Evolutionary conservation across 2,888 invertebrate species (phyloP).

Genomic region (Anoplius nigerrimus): DNA sequence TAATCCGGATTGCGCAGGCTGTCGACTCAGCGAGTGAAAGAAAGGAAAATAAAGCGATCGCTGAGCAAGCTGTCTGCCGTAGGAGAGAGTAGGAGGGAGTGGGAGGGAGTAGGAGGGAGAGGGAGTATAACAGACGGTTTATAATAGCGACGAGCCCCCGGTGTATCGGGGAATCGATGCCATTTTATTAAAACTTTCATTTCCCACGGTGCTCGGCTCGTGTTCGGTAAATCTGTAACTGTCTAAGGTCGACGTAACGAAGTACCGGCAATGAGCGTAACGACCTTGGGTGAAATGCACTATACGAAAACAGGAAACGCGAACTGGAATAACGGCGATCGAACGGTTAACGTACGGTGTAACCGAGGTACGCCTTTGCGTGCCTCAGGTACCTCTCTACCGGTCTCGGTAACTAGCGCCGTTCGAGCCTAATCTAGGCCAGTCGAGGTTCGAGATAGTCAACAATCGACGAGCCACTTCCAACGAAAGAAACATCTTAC

Average conservation of each 20-base stretch:
- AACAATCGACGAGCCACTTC: not conserved
- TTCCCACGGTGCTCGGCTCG: not conserved
- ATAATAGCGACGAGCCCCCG: not conserved
- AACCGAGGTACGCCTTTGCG: no score
- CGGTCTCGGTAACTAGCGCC: no score
- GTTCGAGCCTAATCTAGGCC: no score
- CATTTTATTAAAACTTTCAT: slow-evolving; percentile 1
- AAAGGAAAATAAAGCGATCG: not conserved
- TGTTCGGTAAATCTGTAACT: slow-evolving; percentile 33
- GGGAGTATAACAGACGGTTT: not conserved
- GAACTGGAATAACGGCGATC: slow-evolving; percentile 29
- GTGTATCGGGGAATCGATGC: not conserved
- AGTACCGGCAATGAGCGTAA: slow-evolving; percentile 49
- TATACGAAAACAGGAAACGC: slow-evolving; percentile 42
- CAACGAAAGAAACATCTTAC: no score
- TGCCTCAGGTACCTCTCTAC: no score
- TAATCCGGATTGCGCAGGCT: no score
- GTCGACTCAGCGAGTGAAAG: not conserved
- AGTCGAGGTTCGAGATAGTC: not conserved
- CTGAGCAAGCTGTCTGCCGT: not conserved
- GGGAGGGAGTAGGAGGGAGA: not conserved
- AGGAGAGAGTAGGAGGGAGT: not conserved
- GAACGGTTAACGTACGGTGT: no score
- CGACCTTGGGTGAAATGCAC: slow-evolving; percentile 33
- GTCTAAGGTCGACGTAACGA: slow-evolving; percentile 32